These are phyloP conservation scores for Deilephila elpenor DNA, from an alignment of 2,888 invertebrate genomes.

Conservation along the genomic window DNA sequence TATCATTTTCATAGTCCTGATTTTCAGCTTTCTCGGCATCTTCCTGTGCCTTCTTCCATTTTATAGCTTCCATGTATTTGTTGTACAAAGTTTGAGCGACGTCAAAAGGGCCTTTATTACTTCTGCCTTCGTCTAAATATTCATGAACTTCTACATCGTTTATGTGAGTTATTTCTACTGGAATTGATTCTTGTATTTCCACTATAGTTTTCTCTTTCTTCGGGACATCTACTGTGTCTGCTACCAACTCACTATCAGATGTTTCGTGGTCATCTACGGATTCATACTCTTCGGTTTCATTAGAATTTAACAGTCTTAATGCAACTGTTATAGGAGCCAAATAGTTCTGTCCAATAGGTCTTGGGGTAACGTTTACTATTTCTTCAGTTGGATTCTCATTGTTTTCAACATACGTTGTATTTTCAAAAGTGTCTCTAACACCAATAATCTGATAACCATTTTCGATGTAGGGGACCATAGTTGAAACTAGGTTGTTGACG, in stretches of 20 bases:
- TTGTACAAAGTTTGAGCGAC: slow-evolving; percentile 64
- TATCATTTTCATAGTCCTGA: slow-evolving; percentile 64
- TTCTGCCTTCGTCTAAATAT: slow-evolving; percentile 73
- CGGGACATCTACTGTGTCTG: slow-evolving; percentile 69
- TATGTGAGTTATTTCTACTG: slow-evolving; percentile 80
- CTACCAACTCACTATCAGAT: slow-evolving; percentile 71
- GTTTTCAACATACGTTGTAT: slow-evolving; percentile 45
- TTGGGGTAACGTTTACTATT: slow-evolving; percentile 80
- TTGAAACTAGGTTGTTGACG: slow-evolving; percentile 73
- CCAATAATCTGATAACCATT: slow-evolving; percentile 77
- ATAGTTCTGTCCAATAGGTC: slow-evolving; percentile 83
- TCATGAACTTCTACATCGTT: slow-evolving; percentile 78
- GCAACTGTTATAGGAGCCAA: slow-evolving; percentile 86
- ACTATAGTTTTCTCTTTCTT: slow-evolving; percentile 81
- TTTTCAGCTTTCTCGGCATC: slow-evolving; percentile 65
- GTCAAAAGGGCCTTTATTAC: slow-evolving; percentile 60
- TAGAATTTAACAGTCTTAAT: slow-evolving; percentile 79
- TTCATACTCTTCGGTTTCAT: slow-evolving; percentile 70
- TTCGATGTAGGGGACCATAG: slow-evolving; percentile 74
- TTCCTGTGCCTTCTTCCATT: slow-evolving; percentile 67
- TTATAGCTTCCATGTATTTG: slow-evolving; percentile 68
- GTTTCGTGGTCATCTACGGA: slow-evolving; percentile 70
- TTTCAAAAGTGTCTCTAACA: slow-evolving; percentile 62
- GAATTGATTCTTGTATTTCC: slow-evolving; percentile 87
- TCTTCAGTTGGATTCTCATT: slow-evolving; percentile 48